Conservation (phyloP, 2,113 vertebrate genomes). For the Centropristis striata region DNA sequence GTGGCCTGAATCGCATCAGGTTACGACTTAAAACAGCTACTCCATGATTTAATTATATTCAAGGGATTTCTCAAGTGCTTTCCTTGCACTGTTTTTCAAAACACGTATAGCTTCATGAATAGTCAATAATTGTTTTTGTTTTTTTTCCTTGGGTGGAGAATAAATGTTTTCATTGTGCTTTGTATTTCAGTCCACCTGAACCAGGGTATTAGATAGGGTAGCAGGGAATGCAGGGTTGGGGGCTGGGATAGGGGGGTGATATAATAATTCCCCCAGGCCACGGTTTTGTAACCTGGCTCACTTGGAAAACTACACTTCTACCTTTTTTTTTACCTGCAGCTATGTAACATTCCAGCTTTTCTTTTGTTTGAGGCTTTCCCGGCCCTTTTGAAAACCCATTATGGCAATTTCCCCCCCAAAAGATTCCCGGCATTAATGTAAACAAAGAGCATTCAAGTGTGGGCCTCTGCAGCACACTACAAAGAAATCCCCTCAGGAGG, state of each 20-base stretch:
- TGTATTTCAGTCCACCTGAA: constrained; percentile 56
- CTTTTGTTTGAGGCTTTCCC: constrained; percentile 70
- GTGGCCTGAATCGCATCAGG: constrained; percentile 6
- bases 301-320: constrained; percentile 43
- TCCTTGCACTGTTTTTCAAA: background rate
- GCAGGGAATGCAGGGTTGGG: constrained; percentile 51
- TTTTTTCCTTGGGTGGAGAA: background rate
- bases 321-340: constrained; percentile 75
- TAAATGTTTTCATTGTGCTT: constrained; percentile 66
- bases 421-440: constrained; percentile 84
- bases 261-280: constrained; percentile 65
- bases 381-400: constrained; percentile 80
- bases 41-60: constrained; percentile 20
- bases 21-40: background rate
- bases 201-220: constrained; percentile 29
- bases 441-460: constrained; percentile 86
- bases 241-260: constrained; percentile 51
- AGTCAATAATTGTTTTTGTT: constrained; percentile 23
- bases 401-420: constrained; percentile 78
- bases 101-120: constrained; percentile 1
- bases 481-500: constrained; percentile 84
- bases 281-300: constrained; percentile 35
- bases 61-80: background rate
- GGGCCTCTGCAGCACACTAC: constrained; percentile 77
- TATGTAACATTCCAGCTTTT: constrained; percentile 58